Evolutionary conservation across 2,888 invertebrate species (phyloP), one percentile per base, ranked within the genome.

Genomic region (Mimachlamys varia): DNA sequence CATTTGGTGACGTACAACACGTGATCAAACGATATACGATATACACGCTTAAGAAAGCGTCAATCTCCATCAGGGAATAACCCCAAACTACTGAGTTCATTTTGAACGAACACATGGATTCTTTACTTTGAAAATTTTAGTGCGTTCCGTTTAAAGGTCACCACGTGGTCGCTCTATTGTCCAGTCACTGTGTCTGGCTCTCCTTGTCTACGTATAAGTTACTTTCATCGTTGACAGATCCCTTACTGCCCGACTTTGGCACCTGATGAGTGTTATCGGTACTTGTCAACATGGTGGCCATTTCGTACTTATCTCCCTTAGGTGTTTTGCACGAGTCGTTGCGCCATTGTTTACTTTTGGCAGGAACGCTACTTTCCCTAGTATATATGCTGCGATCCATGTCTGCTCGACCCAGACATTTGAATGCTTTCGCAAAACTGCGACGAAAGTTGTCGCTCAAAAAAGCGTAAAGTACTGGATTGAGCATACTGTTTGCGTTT

Each of bases 401-500:
- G 87, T 95, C 94, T 4, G 93, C 88, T 0, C 92, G 90, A 0
- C 93, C 93, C 38, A 92, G 92, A 92, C 96, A 96, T 89, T 95
- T 95, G 90, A 96, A 96, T 19, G 96, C 96, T 93, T 96, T 96
- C 89, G 95, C 92, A 92, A 96, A 96, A 91, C 96, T 96, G 92
- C 96, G 95, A 53, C 96, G 94, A 91, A 96, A 96, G 91, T 96
- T 96, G 87, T 96, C 96, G 92, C 96, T 96, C 76, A 96, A 94
- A 92, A 96, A 96, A 62, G 96, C 96, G 93, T 96, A 96, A 87
- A 96, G 93, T 62, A 96, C 92, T 0, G 96, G 96, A 90, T 96
- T 96, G 13, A 96, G 93, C 94, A 96, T 96, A 93, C 96, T 96
- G 93, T 96, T 96, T 88, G 96, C 94, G 92, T 95, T 96, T 88